phyloP scores from a whole-genome alignment of 2,888 invertebrate species.

The Hedya salicella region DNA sequence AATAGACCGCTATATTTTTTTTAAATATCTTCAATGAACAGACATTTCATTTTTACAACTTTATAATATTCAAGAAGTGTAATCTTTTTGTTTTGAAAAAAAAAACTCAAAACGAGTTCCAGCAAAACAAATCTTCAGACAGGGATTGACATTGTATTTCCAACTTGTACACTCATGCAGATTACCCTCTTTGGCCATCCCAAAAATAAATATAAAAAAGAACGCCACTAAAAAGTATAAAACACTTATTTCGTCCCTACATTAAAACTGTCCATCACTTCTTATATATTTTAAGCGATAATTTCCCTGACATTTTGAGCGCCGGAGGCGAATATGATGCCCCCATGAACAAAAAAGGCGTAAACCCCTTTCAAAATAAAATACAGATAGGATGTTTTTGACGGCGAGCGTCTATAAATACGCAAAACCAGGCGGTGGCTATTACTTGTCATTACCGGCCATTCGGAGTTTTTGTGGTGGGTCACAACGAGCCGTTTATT shows the following conservation, averaged over 20 bases:
- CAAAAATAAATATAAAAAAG: not conserved
- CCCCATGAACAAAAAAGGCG: not conserved
- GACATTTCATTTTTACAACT: too few species aligned
- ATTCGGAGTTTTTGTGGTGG: slow-evolving; percentile 42
- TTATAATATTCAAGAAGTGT: too few species aligned
- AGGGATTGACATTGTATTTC: not conserved
- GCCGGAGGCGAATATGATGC: slow-evolving; percentile 16
- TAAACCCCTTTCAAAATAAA: not conserved
- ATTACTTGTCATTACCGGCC: slow-evolving; percentile 44
- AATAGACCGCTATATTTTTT: too few species aligned
- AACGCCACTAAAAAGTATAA: not conserved
- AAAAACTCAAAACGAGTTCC: too few species aligned
- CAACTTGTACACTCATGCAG: not conserved
- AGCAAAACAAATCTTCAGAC: too few species aligned
- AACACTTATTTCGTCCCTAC: slow-evolving; percentile 12
- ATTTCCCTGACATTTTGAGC: slow-evolving; percentile 33
- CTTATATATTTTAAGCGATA: slow-evolving; percentile 35
- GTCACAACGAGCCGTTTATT: slow-evolving; percentile 16
- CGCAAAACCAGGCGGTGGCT: slow-evolving; percentile 20
- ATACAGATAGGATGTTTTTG: not conserved
- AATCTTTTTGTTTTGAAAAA: too few species aligned
- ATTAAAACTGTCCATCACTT: slow-evolving; percentile 26
- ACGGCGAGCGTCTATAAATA: slow-evolving; percentile 3
- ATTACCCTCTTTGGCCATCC: not conserved
- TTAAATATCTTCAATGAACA: too few species aligned